These are phyloP conservation scores for Cordilura impudica DNA, from an alignment of 2,888 invertebrate species.

Conservation along the genomic window DNA sequence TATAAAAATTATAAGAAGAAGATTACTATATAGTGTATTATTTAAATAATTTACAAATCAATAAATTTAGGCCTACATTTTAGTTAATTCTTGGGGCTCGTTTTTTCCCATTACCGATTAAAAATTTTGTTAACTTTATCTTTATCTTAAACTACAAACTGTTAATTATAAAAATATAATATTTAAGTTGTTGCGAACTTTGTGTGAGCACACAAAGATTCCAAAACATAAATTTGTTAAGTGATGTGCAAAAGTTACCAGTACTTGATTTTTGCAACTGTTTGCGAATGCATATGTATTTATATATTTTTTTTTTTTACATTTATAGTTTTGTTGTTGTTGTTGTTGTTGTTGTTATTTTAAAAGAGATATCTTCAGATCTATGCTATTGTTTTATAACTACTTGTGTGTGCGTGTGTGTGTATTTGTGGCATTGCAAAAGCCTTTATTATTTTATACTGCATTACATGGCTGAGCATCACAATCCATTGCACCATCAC, in stretches of 20 bases:
- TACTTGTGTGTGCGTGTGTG: neutral
- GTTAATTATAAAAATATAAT: too few species aligned
- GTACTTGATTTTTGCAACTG: neutral
- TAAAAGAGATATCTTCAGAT: neutral
- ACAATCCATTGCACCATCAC: neutral
- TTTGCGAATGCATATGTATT: constrained; percentile 30
- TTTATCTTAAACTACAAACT: too few species aligned
- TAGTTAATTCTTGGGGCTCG: too few species aligned
- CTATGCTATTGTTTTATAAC: constrained; percentile 11
- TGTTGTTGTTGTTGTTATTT: neutral
- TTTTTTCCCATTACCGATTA: too few species aligned
- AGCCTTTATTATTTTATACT: constrained; percentile 29
- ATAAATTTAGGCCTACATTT: too few species aligned
- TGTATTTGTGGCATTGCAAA: constrained; percentile 5
- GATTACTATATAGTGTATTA: too few species aligned
- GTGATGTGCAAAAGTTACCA: constrained; percentile 34
- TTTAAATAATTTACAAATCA: too few species aligned
- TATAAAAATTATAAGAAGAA: too few species aligned
- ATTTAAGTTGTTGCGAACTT: too few species aligned
- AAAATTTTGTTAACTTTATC: too few species aligned
- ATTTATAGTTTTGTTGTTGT: neutral
- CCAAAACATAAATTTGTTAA: too few species aligned
- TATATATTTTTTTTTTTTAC: constrained; percentile 2
- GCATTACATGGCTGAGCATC: neutral
- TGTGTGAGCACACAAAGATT: too few species aligned